Conservation (phyloP, 2,113 vertebrate species). For the Dipodomys merriami region DNA sequence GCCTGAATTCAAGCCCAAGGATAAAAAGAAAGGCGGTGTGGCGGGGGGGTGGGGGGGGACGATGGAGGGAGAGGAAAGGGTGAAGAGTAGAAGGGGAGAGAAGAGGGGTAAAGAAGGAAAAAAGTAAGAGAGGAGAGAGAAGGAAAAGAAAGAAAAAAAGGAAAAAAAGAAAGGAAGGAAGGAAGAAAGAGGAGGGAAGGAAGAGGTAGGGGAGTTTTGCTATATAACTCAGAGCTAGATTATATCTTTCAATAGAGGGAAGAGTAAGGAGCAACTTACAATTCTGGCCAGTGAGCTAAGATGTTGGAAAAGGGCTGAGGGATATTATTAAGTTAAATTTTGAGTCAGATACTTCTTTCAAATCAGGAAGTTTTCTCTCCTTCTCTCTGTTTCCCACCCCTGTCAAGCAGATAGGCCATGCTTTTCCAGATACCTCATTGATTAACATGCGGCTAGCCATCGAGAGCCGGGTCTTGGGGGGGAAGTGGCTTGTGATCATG, state of each 20-base stretch:
- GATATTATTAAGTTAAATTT: not conserved
- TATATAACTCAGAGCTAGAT: not conserved
- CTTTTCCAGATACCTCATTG: conserved; percentile 90
- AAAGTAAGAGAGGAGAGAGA: not conserved
- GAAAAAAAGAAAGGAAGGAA: not conserved
- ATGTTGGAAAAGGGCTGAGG: not conserved
- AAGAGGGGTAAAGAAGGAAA: not conserved
- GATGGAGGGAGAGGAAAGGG: too few species aligned
- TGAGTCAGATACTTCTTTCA: not conserved
- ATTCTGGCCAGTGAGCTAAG: not conserved
- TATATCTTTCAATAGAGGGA: not conserved
- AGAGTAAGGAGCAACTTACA: not conserved
- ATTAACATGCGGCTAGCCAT: conserved; percentile 99
- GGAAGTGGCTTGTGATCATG: conserved; percentile 99
- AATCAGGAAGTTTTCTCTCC: not conserved
- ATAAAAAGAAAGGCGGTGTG: too few species aligned
- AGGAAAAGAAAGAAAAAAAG: not conserved
- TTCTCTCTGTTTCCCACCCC: not conserved
- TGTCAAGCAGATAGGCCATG: fast-evolving
- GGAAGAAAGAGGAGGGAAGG: too few species aligned
- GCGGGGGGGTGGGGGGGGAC: too few species aligned
- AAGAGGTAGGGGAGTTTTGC: not conserved
- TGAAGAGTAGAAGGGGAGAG: too few species aligned
- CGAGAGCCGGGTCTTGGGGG: conserved; percentile 97
- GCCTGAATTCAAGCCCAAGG: too few species aligned